Evolutionary conservation across 1,140 invertebrate species (phyloP).

Genomic region (Atta colombica): DNA sequence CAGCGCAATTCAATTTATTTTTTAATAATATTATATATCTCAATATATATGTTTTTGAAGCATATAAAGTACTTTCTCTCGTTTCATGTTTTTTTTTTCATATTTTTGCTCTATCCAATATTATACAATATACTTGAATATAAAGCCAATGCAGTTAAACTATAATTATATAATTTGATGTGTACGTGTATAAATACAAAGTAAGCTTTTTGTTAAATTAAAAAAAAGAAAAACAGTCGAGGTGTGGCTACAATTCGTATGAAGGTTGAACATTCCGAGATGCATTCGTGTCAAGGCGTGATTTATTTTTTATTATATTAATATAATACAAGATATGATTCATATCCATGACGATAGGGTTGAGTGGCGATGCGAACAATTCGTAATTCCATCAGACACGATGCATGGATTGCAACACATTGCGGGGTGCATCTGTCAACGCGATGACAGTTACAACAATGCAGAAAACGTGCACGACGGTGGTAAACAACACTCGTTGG

Average conservation of each 20-base stretch:
- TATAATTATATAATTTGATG: slow-evolving; percentile 11
- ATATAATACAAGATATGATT: slow-evolving; percentile 6
- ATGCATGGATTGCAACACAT: slow-evolving; percentile 56
- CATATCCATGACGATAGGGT: slow-evolving; percentile 1
- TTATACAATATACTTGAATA: background rate
- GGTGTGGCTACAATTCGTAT: background rate
- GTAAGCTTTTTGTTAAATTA: background rate
- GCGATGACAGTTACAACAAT: slow-evolving; percentile 57
- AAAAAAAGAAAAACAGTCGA: background rate
- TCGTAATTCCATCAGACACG: slow-evolving; percentile 54
- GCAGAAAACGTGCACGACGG: slow-evolving; percentile 31
- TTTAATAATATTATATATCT: background rate
- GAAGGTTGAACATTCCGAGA: slow-evolving; percentile 18
- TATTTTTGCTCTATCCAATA: background rate
- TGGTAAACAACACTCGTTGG: slow-evolving; percentile 26
- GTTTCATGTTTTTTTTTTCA: background rate
- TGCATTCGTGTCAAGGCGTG: slow-evolving; percentile 48
- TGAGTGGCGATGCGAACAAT: background rate
- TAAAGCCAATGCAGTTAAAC: slow-evolving; percentile 12
- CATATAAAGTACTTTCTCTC: background rate
- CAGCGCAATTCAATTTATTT: background rate
- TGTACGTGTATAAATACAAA: background rate
- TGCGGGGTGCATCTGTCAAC: slow-evolving; percentile 8
- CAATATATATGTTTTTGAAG: background rate
- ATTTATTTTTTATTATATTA: slow-evolving; percentile 29